Evolutionary conservation across 2,888 invertebrate genomes (phyloP).

Genomic region (Hylaea fasciaria): DNA sequence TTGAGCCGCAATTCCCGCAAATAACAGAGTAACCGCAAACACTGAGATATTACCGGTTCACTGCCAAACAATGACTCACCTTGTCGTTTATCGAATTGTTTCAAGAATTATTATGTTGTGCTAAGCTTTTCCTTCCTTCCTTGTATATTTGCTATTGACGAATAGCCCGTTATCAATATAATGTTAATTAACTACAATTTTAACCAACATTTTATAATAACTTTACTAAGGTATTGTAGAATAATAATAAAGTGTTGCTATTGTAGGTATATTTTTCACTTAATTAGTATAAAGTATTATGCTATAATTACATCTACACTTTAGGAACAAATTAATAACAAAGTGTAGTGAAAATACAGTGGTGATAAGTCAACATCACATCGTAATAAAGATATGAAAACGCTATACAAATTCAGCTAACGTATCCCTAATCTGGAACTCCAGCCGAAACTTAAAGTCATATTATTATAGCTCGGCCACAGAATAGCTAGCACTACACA

Average conservation of each 20-base stretch:
- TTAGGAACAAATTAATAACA: no score
- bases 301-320: no score
- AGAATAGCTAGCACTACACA: no score
- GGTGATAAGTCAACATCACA: slow-evolving; percentile 4
- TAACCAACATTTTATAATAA: neutral
- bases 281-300: neutral
- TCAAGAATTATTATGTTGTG: slow-evolving; percentile 45
- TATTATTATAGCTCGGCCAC: slow-evolving; percentile 32
- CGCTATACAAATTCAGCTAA: slow-evolving; percentile 29
- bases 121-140: slow-evolving; percentile 55
- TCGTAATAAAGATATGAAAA: slow-evolving; percentile 28
- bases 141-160: slow-evolving; percentile 34
- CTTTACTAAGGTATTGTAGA: no score
- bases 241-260: no score
- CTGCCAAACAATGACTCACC: slow-evolving; percentile 60
- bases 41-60: slow-evolving; percentile 57
- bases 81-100: slow-evolving; percentile 52
- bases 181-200: slow-evolving; percentile 16
- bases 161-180: slow-evolving; percentile 6
- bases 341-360: no score
- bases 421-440: slow-evolving; percentile 26
- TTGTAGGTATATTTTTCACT: no score
- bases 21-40: slow-evolving; percentile 62
- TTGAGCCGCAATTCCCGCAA: slow-evolving; percentile 64
- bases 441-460: slow-evolving; percentile 27